A percentile compares a stretch with the other conserved stretches of the same genome.
Conservation (phyloP, 2,888 invertebrate genomes). For the Lepidocyrtinus sp. region DNA sequence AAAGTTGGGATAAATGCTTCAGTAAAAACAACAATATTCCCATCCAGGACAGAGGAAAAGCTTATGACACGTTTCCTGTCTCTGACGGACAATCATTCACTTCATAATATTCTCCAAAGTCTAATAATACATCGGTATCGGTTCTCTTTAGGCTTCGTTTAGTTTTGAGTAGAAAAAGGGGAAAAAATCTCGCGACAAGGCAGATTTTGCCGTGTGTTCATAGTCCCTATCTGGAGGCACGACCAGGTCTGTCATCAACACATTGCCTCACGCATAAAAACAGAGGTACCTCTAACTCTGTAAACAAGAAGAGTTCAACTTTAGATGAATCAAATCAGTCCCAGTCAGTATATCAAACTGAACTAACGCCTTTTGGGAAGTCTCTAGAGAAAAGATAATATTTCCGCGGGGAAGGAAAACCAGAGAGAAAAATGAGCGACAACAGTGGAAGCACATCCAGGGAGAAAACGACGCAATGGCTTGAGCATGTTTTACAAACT, state of each 20-base stretch:
- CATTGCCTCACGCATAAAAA: neutral
- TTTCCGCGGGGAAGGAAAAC: slow-evolving; percentile 12
- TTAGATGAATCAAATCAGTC: neutral
- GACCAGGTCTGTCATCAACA: neutral
- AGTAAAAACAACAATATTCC: neutral
- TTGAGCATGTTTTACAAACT: slow-evolving; percentile 67
- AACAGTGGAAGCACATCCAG: slow-evolving; percentile 62
- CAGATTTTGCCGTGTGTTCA: neutral
- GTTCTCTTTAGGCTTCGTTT: slow-evolving; percentile 9
- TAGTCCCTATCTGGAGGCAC: neutral
- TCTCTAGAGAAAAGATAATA: neutral
- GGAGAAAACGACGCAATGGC: slow-evolving; percentile 69
- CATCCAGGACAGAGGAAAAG: neutral
- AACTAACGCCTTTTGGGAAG: slow-evolving; percentile 32
- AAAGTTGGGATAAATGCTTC: neutral
- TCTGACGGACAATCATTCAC: slow-evolving; percentile 35
- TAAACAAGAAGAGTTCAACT: neutral
- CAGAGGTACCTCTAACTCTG: neutral
- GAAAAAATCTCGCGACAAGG: neutral
- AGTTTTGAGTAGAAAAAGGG: neutral
- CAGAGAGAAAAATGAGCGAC: slow-evolving; percentile 63
- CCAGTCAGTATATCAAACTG: slow-evolving; percentile 6
- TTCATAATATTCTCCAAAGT: no score
- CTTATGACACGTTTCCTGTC: neutral
- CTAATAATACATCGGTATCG: no score